Conservation (phyloP, 2,797 vertebrate species). For the Sciaenops ocellatus region DNA sequence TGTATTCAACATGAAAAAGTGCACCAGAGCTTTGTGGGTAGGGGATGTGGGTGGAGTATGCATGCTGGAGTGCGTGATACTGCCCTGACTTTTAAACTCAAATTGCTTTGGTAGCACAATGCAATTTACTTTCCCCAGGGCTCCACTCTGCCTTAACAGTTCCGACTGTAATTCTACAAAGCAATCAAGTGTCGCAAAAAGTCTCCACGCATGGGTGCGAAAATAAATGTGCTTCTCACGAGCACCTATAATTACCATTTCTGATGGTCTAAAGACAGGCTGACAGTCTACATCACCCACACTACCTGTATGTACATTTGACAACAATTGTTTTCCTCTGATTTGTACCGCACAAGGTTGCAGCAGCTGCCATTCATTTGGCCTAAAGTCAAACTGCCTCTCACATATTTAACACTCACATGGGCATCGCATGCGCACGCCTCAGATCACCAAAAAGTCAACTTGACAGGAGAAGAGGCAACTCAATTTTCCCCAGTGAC, state of each 20-base stretch:
- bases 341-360: not conserved
- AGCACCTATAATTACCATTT: conserved; percentile 45
- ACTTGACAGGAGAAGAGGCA: not conserved
- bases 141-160: conserved; percentile 11
- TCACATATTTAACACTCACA: conserved; percentile 6
- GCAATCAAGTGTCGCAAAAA: conserved; percentile 31
- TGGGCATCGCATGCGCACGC: not conserved
- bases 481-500: not conserved
- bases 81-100: not conserved
- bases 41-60: not conserved
- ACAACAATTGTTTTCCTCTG: conserved; percentile 1
- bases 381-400: not conserved
- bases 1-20: not conserved
- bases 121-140: conserved; percentile 22
- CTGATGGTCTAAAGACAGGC: conserved; percentile 15
- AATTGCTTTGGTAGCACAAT: conserved; percentile 5
- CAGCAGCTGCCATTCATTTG: conserved; percentile 14
- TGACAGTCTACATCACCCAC: conserved; percentile 22
- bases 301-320: not conserved
- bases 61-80: not conserved
- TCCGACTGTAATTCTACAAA: conserved; percentile 37
- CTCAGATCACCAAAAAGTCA: conserved; percentile 6
- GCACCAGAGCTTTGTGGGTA: not conserved
- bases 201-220: conserved; percentile 13
- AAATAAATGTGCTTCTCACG: conserved; percentile 40